Base-by-base conservation (phyloP, 2,113 vertebrate species). In the Callocephalon fimbriatum region DNA sequence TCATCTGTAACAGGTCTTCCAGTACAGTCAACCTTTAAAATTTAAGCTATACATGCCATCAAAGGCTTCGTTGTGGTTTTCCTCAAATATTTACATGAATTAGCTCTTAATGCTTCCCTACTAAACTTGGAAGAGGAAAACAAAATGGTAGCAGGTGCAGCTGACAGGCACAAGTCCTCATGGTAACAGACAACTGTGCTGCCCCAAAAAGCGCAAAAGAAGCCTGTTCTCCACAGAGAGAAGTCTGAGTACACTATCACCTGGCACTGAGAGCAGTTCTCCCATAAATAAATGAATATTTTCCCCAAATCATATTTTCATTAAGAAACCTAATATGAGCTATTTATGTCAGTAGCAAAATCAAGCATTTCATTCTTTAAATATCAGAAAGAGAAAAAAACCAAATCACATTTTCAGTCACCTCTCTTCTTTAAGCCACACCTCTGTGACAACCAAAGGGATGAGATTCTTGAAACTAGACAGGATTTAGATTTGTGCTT, bases 121-220 rank as follows among this genome's bases (percentile, higher is more conserved):
- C 51, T 18, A 54, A 40, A 29, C 20, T 50, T 42, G 32, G 44
- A 67, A 38, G 15, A 89, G 14, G 23, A 74, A 81, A 66, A 51
- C 4, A 38, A 44, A 66, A 73, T 9, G 31, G 23, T 31, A 88
- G 19, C 26, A 62, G 35, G 11, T n/a, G 7, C 54, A 66, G 37
- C 12, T 84, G 61, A 6, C 35, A 80, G n/a, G 11, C 25, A 20
- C 32, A 63, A 22, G 32, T 29, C 10, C 31, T 32, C 8, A 9
- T 2, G 1, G 9, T 73, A 38, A 67, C 0, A 2, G 40, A 51
- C 40, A 70, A 31, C 12, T 29, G 3, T 0, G 0, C 16, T 54
- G 38, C 26, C 87, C 71, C 38, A 51, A 42, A 38, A 51, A 66
- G 42, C 37, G 9, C 15, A 21, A 77, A 58, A 87, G 18, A 5